Evolutionary conservation across 2,797 vertebrate species (phyloP).

Genomic region (Epinephelus malabaricus): DNA sequence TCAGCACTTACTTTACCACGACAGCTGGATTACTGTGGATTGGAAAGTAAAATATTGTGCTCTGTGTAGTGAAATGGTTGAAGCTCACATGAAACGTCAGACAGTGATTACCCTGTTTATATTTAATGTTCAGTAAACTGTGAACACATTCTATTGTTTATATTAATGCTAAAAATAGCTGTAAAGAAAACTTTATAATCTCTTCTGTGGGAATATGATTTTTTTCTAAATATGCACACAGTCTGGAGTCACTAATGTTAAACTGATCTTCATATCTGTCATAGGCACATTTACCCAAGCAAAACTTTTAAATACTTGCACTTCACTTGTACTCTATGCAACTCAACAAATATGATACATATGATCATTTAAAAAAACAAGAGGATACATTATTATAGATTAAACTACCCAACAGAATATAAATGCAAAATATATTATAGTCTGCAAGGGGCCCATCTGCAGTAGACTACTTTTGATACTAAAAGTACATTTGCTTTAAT

Average conservation of each 20-base stretch:
- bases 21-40: constrained; percentile 57
- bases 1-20: constrained; percentile 22
- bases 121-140: not conserved
- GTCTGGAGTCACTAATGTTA: not conserved
- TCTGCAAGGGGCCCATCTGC: no score
- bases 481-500: no score
- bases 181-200: not conserved
- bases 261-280: no score
- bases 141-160: not conserved
- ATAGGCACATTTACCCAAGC: no score
- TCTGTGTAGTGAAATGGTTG: constrained; percentile 35
- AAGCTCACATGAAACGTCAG: constrained; percentile 45
- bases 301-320: no score
- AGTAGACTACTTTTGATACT: no score
- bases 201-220: not conserved
- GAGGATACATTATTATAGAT: no score
- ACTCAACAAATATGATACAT: no score
- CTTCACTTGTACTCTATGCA: no score
- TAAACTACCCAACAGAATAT: no score
- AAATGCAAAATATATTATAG: no score
- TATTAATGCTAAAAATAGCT: not conserved
- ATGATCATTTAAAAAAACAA: no score
- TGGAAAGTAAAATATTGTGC: constrained; percentile 43
- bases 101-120: not conserved
- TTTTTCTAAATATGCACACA: not conserved